A percentile compares a stretch with the other conserved stretches of the same genome.
These are phyloP conservation scores for Hypsibius dujardini DNA, from an alignment of 1,140 invertebrate genomes.

Conservation along the genomic window DNA sequence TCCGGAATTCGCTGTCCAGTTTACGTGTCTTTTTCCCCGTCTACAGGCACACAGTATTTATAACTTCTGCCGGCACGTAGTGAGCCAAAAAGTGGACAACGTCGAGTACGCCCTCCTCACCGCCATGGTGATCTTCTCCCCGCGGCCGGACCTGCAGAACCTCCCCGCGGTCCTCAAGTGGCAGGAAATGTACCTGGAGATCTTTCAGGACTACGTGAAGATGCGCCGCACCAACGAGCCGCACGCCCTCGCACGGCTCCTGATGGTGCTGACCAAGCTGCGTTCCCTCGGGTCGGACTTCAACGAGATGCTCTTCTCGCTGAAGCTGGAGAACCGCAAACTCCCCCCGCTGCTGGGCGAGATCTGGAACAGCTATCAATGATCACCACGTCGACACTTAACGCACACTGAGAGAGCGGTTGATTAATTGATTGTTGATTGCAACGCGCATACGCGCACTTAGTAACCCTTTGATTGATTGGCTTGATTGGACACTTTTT, in stretches of 20 bases:
- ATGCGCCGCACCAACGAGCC: slow-evolving; percentile 27
- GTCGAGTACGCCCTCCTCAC: slow-evolving; percentile 33
- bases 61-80: slow-evolving; percentile 32
- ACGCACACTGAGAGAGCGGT: no score
- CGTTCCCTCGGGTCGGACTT: slow-evolving; percentile 32
- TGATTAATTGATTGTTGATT: no score
- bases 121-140: slow-evolving; percentile 33
- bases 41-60: neutral
- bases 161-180: slow-evolving; percentile 29
- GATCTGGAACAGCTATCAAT: neutral
- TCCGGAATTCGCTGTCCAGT: no score
- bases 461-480: no score
- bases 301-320: slow-evolving; percentile 28
- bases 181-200: slow-evolving; percentile 30
- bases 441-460: no score
- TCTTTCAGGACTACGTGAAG: slow-evolving; percentile 29
- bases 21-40: no score
- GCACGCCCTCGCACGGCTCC: slow-evolving; percentile 30
- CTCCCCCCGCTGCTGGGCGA: slow-evolving; percentile 23
- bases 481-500: no score
- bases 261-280: slow-evolving; percentile 31
- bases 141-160: slow-evolving; percentile 29
- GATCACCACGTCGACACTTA: no score
- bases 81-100: slow-evolving; percentile 30
- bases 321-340: slow-evolving; percentile 29